Percentiles rank a stretch among this genome's conserved stretches.
Evolutionary conservation across 2,113 vertebrate species (phyloP).

Genomic region (Leptosomus discolor): DNA sequence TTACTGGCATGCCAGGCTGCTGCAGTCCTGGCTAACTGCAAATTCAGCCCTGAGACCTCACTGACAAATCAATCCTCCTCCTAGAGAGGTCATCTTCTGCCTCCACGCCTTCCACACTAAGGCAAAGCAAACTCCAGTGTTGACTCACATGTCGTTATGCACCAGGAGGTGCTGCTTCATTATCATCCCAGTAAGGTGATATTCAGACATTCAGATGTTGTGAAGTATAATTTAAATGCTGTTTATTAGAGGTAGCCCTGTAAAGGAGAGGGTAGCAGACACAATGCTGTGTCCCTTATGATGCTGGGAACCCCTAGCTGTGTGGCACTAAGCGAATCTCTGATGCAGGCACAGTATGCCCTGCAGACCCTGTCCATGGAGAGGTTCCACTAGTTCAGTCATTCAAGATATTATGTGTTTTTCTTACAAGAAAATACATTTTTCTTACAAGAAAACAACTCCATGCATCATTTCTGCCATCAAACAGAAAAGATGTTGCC

Average conservation of each 20-base stretch:
- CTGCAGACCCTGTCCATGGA: not conserved
- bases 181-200: not conserved
- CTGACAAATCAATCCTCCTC: not conserved
- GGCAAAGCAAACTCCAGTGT: not conserved
- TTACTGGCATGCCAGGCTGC: not conserved
- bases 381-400: not conserved
- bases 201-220: not conserved
- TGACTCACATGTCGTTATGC: not conserved
- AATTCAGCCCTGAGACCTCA: not conserved
- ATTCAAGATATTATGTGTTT: not conserved
- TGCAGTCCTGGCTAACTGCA: not conserved
- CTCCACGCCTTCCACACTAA: not conserved
- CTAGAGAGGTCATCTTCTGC: not conserved
- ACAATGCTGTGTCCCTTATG: not conserved
- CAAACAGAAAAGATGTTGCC: not conserved
- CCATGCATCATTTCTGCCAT: not conserved
- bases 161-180: not conserved
- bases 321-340: fast-evolving
- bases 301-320: fast-evolving
- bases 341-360: fast-evolving
- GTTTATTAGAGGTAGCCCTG: not conserved
- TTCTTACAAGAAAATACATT: not conserved
- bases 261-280: not conserved
- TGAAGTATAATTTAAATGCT: not conserved
- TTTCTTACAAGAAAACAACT: not conserved